Evolutionary conservation across 2,888 invertebrate species (phyloP).

Genomic region (Vesta saturnalis): DNA sequence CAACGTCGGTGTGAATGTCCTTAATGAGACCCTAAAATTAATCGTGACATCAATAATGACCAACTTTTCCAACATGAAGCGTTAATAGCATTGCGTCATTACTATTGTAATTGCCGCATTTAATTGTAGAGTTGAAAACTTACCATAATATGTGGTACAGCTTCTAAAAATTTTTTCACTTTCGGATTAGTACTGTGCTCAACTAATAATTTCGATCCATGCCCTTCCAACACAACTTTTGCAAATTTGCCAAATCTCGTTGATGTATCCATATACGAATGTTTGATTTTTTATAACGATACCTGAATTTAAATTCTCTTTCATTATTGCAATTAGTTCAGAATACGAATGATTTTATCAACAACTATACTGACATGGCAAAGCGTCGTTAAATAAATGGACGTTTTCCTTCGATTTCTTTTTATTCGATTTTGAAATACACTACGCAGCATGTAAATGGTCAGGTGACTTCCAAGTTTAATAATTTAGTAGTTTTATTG

Average conservation of each 20-base stretch:
- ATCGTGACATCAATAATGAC: neutral
- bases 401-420: slow-evolving; percentile 33
- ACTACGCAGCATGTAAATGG: slow-evolving; percentile 44
- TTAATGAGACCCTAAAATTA: slow-evolving; percentile 77
- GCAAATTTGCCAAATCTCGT: slow-evolving; percentile 85
- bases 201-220: slow-evolving; percentile 82
- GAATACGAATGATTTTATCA: slow-evolving; percentile 25
- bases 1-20: slow-evolving; percentile 81
- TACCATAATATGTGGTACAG: slow-evolving; percentile 95
- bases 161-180: slow-evolving; percentile 86
- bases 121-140: no score
- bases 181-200: slow-evolving; percentile 87
- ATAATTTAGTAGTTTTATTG: slow-evolving; percentile 58
- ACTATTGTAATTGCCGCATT: no score
- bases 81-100: no score
- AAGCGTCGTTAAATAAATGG: slow-evolving; percentile 28
- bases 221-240: slow-evolving; percentile 92
- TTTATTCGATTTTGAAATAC: slow-evolving; percentile 32
- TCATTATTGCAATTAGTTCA: slow-evolving; percentile 23
- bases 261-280: slow-evolving; percentile 97
- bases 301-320: slow-evolving; percentile 63
- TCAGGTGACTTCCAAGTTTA: slow-evolving; percentile 57
- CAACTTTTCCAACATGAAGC: neutral
- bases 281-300: slow-evolving; percentile 80
- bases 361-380: slow-evolving; percentile 28